These are phyloP conservation scores for Chroicocephalus ridibundus DNA, from an alignment of 2,113 vertebrate genomes.

Conservation along the genomic window DNA sequence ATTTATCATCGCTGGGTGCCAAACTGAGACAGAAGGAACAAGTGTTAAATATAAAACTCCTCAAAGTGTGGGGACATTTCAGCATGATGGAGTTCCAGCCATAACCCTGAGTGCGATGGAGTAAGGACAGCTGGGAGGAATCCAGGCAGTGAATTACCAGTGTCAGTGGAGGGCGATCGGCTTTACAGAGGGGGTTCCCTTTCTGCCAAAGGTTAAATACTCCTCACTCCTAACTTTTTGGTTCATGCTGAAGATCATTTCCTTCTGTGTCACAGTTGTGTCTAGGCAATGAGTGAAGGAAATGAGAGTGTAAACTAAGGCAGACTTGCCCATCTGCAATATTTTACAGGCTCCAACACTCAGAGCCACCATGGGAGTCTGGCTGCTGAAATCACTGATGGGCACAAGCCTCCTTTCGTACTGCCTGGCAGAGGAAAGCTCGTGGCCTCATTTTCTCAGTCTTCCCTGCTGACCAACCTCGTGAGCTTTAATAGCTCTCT, in stretches of 20 bases:
- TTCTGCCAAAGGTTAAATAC: neutral
- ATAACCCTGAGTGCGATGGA: neutral
- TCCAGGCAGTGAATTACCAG: neutral
- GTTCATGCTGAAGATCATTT: neutral
- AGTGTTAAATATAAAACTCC: conserved; percentile 14
- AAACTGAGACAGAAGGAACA: neutral
- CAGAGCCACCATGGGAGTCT: neutral
- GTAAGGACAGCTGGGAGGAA: neutral
- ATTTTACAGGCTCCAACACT: neutral
- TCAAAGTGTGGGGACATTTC: neutral
- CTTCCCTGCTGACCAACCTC: neutral
- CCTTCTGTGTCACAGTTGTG: neutral
- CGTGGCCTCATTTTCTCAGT: neutral
- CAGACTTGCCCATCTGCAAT: neutral
- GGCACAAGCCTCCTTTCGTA: neutral
- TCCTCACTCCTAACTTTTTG: neutral
- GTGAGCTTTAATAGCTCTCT: neutral
- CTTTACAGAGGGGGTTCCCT: neutral
- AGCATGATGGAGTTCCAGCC: neutral
- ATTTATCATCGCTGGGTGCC: conserved; percentile 38
- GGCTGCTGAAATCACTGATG: neutral
- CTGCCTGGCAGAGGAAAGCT: neutral
- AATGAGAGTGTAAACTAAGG: neutral
- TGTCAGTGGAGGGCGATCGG: neutral
- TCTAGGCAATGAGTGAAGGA: neutral